Conservation (phyloP, 2,888 invertebrate species). For the Eugnorisma glareosa region DNA sequence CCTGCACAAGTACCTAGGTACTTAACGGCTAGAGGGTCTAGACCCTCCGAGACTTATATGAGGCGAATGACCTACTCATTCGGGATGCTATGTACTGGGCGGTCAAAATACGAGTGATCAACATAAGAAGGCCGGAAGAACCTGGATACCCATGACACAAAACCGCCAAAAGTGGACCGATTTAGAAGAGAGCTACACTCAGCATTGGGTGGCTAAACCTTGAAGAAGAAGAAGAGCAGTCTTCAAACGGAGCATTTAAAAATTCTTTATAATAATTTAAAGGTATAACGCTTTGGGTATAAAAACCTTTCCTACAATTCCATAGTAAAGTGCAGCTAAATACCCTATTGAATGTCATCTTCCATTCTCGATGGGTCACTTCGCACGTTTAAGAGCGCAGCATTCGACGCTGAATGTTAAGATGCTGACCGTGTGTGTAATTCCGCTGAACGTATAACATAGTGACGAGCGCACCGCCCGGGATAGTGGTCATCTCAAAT, state of each 20-base stretch:
- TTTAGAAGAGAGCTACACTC: too few relatives aligned
- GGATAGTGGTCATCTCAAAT: slow-evolving; percentile 17
- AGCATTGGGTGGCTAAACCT: too few relatives aligned
- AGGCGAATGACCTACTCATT: background rate
- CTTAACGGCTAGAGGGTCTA: too few relatives aligned
- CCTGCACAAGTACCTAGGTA: too few relatives aligned
- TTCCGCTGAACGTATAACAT: slow-evolving; percentile 12
- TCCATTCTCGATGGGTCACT: slow-evolving; percentile 1
- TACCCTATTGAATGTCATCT: slow-evolving; percentile 10
- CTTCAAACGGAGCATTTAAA: background rate
- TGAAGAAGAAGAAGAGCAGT: background rate
- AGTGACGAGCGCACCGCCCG: slow-evolving; percentile 9
- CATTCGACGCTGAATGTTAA: slow-evolving; percentile 37
- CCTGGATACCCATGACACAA: too few relatives aligned
- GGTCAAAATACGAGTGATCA: background rate
- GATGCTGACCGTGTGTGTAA: slow-evolving; percentile 37
- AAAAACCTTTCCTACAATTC: background rate
- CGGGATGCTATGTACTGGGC: background rate
- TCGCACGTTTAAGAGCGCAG: slow-evolving; percentile 34
- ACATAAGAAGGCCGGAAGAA: too few relatives aligned
- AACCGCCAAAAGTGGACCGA: too few relatives aligned
- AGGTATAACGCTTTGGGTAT: background rate
- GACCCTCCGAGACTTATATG: background rate
- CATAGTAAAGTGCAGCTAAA: background rate
- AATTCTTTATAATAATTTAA: background rate